Evolutionary conservation across 2,888 invertebrate species (phyloP).

Genomic region (Phlogophora meticulosa): DNA sequence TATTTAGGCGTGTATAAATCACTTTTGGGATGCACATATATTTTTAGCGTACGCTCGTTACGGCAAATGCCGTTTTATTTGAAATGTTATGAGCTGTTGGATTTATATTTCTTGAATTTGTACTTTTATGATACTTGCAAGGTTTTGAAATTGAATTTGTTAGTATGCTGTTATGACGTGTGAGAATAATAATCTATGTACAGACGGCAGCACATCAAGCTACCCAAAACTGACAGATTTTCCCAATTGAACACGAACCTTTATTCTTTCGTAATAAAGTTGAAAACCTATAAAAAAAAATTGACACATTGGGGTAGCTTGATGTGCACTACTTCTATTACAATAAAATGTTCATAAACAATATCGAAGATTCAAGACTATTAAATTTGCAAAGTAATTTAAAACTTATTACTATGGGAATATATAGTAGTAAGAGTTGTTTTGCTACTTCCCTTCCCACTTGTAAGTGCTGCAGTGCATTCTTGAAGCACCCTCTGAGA

Average conservation of each 20-base stretch:
- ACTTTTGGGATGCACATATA: slow-evolving; percentile 63
- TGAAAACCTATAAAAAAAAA: too few species aligned
- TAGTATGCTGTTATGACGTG: not conserved
- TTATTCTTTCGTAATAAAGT: too few species aligned
- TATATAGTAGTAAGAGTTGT: slow-evolving; percentile 40
- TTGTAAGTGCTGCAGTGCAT: slow-evolving; percentile 52
- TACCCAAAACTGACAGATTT: too few species aligned
- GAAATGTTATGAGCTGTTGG: slow-evolving; percentile 30
- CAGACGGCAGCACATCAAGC: too few species aligned
- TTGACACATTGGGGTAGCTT: too few species aligned
- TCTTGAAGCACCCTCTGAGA: slow-evolving; percentile 60
- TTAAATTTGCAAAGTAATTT: slow-evolving; percentile 39
- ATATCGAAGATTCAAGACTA: slow-evolving; percentile 13
- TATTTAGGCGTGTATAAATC: slow-evolving; percentile 70
- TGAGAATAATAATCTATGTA: not conserved
- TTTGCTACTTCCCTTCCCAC: slow-evolving; percentile 37
- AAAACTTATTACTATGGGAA: slow-evolving; percentile 31
- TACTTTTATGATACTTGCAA: slow-evolving; percentile 21
- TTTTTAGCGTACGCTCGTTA: slow-evolving; percentile 51
- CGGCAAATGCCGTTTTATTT: slow-evolving; percentile 56
- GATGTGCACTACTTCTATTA: not conserved
- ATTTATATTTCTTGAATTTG: slow-evolving; percentile 37
- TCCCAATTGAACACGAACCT: too few species aligned
- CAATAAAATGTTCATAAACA: not conserved
- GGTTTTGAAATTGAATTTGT: slow-evolving; percentile 21